Conservation (phyloP, 2,797 vertebrate species). For the Diceros bicornis region DNA sequence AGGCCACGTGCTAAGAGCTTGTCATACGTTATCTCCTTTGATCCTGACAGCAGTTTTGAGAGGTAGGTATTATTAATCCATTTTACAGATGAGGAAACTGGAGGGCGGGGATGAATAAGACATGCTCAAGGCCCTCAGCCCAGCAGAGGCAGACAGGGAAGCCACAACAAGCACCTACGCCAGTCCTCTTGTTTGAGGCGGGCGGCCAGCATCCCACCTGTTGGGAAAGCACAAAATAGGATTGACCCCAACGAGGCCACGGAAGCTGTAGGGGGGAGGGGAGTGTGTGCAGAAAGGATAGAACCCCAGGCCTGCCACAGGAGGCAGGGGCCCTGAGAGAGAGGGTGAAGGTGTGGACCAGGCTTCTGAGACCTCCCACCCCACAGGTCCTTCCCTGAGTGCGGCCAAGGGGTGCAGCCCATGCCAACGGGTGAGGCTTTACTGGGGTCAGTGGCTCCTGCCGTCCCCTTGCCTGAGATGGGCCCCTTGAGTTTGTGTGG, state of each 20-base stretch:
- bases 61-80: neutral
- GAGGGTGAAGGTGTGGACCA: neutral
- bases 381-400: neutral
- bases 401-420: neutral
- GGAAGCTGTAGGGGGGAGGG: neutral
- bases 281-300: neutral
- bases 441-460: accelerated
- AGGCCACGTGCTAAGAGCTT: neutral
- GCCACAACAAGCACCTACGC: neutral
- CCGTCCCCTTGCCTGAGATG: neutral
- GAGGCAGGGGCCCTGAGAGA: neutral
- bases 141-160: neutral
- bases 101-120: neutral
- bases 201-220: neutral
- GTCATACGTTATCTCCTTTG: neutral
- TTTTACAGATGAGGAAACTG: neutral
- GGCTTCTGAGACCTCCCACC: neutral
- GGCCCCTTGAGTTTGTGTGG: neutral
- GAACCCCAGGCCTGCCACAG: neutral
- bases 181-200: neutral
- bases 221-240: neutral
- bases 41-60: neutral
- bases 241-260: neutral
- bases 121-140: accelerated
- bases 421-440: too few relatives aligned